Evolutionary conservation across 2,113 vertebrate genomes (phyloP), one percentile per base, ranked within the genome.

Genomic region (Gambusia holbrooki): DNA sequence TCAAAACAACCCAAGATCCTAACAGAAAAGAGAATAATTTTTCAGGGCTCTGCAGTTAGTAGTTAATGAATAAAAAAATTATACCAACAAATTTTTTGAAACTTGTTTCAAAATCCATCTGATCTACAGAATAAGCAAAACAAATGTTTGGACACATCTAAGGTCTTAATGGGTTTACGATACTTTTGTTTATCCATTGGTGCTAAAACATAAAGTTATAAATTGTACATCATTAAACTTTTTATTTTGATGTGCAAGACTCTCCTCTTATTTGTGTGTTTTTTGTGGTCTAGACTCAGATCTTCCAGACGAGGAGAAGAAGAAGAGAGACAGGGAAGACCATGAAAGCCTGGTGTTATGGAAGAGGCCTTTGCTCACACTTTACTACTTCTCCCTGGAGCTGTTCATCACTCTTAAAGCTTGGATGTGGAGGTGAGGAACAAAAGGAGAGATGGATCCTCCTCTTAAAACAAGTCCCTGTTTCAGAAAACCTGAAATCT

Each of bases 351-450:
- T 97, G 88, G 95, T 97, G 37, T 91, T 97, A n/a, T 97, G 96
- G 96, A 96, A 87, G 92, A 94, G 95, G 81, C 96, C 96, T 3
- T 81, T 95, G 27, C 69, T 95, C 92, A 97, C 95, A 81, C 93
- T 96, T 86, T 93, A 95, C 91, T 97, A 95, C 96, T 98, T 96
- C 93, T 92, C 87, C 85, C 92, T 96, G 92, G 96, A 97, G 91
- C 89, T 93, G 69, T 93, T 97, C 90, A 81, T 94, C 93, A 93
- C 91, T 84, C 89, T 95, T 76, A 95, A 95, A 92, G 95, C 95
- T 83, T 96, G 94, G 95, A 95, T 93, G 78, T 92, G 92, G 92
- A 97, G 95, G 97, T 97, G 94, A 96, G 94, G 30, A 62, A 10
- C 35, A 51, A 19, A 7, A 2, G 6, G 40, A 62, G 37, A 27